Evolutionary conservation across 2,888 invertebrate genomes (phyloP), one percentile per base, ranked within the genome.

Genomic region (Pyrochroa serraticornis): DNA sequence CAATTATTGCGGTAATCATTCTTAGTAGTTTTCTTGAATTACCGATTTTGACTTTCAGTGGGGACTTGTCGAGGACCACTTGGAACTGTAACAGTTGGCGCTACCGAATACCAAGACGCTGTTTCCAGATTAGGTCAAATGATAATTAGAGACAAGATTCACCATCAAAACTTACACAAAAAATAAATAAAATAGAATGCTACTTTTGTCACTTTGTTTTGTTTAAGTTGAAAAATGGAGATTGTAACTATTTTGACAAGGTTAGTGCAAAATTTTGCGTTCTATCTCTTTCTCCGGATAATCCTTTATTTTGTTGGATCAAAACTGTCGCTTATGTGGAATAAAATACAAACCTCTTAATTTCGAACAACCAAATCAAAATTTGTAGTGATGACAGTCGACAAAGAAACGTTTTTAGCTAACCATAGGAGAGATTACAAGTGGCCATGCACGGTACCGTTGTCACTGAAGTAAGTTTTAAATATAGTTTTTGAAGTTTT

Each of bases 51-150:
- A 37, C 37, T 68, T 69, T 59, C 48, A 71, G 70, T 66, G 39
- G 72, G 71, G 22, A 69, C 66, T 33, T 68, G 68, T 35, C 67
- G 64, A 51, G 68, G 67, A 36, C 60, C 62, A 14, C 43, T 58
- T 6, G 64, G 58, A 8, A 14, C 51, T n/a, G 53, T 51, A 32
- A 69, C 75, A 3, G 63, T 71, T 32, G 75, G 75, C 13, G 81
- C 80, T 60, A 82, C 84, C 0, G 88, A 88, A 73, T 88, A 88
- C 72, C 84, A 85, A 70, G 87, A 87, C 59, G 82, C 81, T 0
- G 84, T 87, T 8, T 84, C 83, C 1, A 84, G 84, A 69, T 79
- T 86, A 1, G 87, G 87, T 1, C 81, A 80, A 3, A 79, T 84
- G 61, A 87, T 88, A 45, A 84, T 87, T 76, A 79, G 82, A 41